A percentile compares a stretch with the other conserved stretches of the same genome.
Conservation (phyloP, 2,888 invertebrate genomes). For the Leucania comma region DNA sequence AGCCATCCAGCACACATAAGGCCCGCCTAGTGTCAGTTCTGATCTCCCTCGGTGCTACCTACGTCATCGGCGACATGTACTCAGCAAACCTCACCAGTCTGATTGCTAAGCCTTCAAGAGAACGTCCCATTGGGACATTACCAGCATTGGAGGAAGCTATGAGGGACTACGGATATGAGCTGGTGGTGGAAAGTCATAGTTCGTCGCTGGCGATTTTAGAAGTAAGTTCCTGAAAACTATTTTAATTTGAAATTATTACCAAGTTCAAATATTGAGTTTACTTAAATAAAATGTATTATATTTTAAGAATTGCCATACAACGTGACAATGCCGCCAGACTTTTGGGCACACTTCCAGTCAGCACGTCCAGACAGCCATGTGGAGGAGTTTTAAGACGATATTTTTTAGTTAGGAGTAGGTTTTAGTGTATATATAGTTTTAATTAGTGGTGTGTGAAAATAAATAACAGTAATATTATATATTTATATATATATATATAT, state of each 20-base stretch:
- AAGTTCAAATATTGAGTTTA: too few species aligned
- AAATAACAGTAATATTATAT: too few species aligned
- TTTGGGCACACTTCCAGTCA: too few species aligned
- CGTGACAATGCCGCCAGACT: too few species aligned
- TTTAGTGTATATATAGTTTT: too few species aligned
- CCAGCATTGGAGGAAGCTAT: slow-evolving; percentile 92
- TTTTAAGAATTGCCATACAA: too few species aligned
- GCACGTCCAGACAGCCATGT: too few species aligned
- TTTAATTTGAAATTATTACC: neutral
- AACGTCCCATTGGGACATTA: slow-evolving; percentile 92
- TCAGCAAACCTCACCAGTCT: slow-evolving; percentile 94
- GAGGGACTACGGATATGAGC: slow-evolving; percentile 91
- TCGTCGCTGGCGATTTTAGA: slow-evolving; percentile 93
- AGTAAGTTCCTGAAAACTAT: slow-evolving; percentile 79
- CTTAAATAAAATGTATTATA: too few species aligned
- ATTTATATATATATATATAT: too few species aligned
- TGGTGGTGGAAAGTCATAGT: slow-evolving; percentile 94
- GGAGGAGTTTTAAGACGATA: too few species aligned
- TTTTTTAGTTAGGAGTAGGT: too few species aligned
- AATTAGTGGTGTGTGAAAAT: too few species aligned
- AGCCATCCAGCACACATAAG: slow-evolving; percentile 92
- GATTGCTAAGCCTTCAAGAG: slow-evolving; percentile 93
- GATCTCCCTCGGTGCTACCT: slow-evolving; percentile 94
- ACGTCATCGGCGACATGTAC: slow-evolving; percentile 95
- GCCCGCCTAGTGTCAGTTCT: slow-evolving; percentile 93